Evolutionary conservation across 1,140 invertebrate genomes (phyloP).

Genomic region (Brachionus manjavacas): DNA sequence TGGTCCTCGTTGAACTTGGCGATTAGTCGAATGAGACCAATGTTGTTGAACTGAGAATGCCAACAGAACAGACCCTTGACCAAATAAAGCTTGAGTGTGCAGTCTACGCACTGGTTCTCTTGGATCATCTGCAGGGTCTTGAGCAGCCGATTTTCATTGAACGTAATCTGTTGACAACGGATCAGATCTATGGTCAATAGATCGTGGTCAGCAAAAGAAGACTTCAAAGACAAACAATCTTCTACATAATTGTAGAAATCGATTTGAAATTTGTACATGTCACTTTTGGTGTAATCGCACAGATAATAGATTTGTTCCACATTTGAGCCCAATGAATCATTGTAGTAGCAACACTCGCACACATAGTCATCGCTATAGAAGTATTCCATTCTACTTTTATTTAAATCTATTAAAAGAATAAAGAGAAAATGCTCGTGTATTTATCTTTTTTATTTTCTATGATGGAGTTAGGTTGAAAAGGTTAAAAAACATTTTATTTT

Average conservation of each 20-base stretch:
- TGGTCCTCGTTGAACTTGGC: not conserved
- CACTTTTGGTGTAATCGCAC: not conserved
- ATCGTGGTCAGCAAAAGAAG: not conserved
- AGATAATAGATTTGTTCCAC: not conserved
- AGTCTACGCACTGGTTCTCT: not conserved
- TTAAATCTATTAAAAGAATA: not conserved
- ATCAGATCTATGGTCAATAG: not conserved
- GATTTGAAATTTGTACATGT: not conserved
- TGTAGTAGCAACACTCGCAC: not conserved
- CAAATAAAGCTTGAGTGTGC: not conserved
- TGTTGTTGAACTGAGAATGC: not conserved
- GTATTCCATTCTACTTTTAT: not conserved
- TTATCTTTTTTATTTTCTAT: not conserved
- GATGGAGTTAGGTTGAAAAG: conserved; percentile 16
- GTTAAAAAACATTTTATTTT: not conserved
- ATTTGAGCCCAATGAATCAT: not conserved
- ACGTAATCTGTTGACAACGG: not conserved
- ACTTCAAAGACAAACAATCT: not conserved
- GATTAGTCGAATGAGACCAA: not conserved
- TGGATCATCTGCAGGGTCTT: not conserved
- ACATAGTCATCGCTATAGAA: not conserved
- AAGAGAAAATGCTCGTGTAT: not conserved
- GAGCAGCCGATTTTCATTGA: not conserved
- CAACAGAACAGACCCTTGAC: not conserved
- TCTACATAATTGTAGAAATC: conserved; percentile 20